A percentile compares a stretch with the other conserved stretches of the same genome.
Conservation (phyloP, 2,797 vertebrate genomes). For the Danio jaintianensis region DNA sequence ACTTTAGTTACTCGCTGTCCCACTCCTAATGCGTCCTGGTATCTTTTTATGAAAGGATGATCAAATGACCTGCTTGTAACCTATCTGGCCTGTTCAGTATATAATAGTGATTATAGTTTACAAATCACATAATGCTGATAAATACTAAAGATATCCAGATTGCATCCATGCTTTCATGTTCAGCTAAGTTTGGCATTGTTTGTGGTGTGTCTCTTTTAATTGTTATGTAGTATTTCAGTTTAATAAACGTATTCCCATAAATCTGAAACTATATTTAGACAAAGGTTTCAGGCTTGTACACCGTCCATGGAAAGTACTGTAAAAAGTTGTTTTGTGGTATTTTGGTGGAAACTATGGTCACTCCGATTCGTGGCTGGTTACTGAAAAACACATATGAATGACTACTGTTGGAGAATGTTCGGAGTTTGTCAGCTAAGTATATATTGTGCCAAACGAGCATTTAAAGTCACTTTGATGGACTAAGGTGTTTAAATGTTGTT, state of each 20-base stretch:
- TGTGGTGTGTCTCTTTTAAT: not conserved
- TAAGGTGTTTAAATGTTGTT: not conserved
- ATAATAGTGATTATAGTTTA: not conserved
- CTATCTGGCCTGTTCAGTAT: too few species aligned
- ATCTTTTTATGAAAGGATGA: not conserved
- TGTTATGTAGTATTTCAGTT: too few species aligned
- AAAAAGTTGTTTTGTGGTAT: not conserved
- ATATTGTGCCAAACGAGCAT: not conserved
- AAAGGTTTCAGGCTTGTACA: not conserved
- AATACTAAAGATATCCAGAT: not conserved
- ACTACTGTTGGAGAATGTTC: too few species aligned
- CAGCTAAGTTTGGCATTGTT: not conserved
- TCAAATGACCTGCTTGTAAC: not conserved
- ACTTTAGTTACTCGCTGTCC: not conserved
- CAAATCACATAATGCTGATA: not conserved
- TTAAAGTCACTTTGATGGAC: not conserved
- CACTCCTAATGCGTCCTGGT: not conserved
- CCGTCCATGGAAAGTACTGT: not conserved
- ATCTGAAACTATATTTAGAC: not conserved
- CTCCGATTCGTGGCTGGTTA: not conserved
- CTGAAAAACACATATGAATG: not conserved
- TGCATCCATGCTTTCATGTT: not conserved
- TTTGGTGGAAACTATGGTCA: not conserved
- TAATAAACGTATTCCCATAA: not conserved
- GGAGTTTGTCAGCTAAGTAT: not conserved